Evolutionary conservation across 2,797 vertebrate species (phyloP).

Genomic region (Muscicapa comitata): DNA sequence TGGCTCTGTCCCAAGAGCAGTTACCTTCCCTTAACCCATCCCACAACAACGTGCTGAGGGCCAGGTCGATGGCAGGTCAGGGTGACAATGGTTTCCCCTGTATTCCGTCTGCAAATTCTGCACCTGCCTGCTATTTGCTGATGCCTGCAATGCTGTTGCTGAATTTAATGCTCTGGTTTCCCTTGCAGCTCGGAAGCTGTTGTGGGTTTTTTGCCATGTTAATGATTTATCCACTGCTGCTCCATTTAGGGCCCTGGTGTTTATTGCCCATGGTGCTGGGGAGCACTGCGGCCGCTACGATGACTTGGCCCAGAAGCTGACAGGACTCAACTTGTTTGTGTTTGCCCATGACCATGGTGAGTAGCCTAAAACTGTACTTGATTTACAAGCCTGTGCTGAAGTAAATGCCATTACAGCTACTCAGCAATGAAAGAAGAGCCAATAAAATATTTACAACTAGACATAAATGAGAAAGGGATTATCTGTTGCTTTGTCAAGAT

Average conservation of each 20-base stretch:
- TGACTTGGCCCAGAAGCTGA: constrained; percentile 86
- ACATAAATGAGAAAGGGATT: background rate
- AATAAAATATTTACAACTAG: constrained; percentile 5
- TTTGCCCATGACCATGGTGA: constrained; percentile 96
- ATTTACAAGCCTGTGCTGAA: background rate
- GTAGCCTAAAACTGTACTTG: constrained; percentile 58
- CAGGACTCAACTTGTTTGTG: constrained; percentile 82
- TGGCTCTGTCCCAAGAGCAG: background rate
- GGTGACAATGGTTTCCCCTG: rapidly evolving
- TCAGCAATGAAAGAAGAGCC: background rate
- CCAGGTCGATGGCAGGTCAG: rapidly evolving
- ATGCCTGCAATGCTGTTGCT: background rate
- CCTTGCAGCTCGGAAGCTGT: background rate
- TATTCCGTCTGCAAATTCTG: background rate
- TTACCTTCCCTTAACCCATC: background rate
- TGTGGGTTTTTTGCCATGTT: background rate
- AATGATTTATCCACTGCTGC: constrained; percentile 39
- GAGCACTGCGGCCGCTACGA: constrained; percentile 91
- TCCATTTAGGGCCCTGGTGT: constrained; percentile 86
- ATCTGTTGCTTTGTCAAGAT: background rate
- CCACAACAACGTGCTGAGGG: background rate
- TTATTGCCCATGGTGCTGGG: constrained; percentile 89
- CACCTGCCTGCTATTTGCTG: background rate
- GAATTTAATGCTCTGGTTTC: background rate
- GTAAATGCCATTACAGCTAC: background rate